Evolutionary conservation across 2,888 invertebrate species (phyloP).

Genomic region (Chirona hameri): DNA sequence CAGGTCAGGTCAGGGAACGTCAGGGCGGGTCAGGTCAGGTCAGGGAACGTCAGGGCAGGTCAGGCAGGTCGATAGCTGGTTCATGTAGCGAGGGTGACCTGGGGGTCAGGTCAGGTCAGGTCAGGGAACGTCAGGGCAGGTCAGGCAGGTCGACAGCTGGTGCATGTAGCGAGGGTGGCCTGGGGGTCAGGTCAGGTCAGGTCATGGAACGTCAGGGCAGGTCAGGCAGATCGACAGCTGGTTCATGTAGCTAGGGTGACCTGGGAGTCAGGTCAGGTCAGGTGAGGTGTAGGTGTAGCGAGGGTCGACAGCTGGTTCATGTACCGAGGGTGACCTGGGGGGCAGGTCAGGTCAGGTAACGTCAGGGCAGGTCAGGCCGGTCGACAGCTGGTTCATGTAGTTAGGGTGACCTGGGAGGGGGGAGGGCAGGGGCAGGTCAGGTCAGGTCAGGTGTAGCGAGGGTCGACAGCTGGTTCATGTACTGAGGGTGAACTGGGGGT

Average conservation of each 20-base stretch:
- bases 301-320: conserved; percentile 96
- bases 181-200: neutral
- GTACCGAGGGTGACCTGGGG: too few species aligned
- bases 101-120: conserved; percentile 42
- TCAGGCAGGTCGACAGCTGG: neutral
- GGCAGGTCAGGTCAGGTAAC: too few species aligned
- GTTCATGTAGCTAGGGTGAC: too few species aligned
- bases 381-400: conserved; percentile 97
- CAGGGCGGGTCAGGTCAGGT: too few species aligned
- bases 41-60: too few species aligned
- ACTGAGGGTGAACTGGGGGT: neutral
- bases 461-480: neutral
- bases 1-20: too few species aligned
- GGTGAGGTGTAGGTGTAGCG: too few species aligned
- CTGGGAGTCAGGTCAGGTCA: neutral
- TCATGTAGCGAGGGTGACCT: conserved; percentile 99
- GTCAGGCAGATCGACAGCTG: too few species aligned
- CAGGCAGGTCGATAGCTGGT: conserved; percentile 93
- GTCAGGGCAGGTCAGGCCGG: too few species aligned
- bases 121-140: too few species aligned
- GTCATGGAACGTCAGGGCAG: too few species aligned
- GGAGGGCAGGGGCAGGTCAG: too few species aligned
- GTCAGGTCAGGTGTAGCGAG: neutral
- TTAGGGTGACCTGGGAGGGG: conserved; percentile 80
- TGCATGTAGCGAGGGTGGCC: neutral